phyloP scores from a whole-genome alignment of 2,797 vertebrate species.

The Myiotriccus ornatus region DNA sequence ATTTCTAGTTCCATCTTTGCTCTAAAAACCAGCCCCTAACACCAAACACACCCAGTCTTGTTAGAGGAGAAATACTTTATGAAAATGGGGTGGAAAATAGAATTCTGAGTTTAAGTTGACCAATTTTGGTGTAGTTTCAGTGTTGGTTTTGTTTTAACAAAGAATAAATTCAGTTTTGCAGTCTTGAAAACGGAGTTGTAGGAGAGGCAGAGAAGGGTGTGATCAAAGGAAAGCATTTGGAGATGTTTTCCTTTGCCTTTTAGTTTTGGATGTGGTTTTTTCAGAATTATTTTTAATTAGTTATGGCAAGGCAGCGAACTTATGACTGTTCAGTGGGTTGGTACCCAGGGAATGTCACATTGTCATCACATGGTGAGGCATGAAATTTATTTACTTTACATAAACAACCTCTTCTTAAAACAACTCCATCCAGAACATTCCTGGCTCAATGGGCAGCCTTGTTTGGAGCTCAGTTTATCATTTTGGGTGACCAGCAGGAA shows the following conservation, averaged over 20 bases:
- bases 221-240: not conserved
- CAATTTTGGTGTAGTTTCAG: not conserved
- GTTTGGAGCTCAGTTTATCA: conserved; percentile 64
- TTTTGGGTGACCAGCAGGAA: conserved; percentile 67
- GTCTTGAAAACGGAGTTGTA: not conserved
- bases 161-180: not conserved
- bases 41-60: not conserved
- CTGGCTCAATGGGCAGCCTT: conserved; percentile 78
- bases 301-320: conserved; percentile 80
- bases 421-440: conserved; percentile 81
- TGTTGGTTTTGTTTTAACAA: not conserved
- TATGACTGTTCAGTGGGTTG: conserved; percentile 80
- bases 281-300: conserved; percentile 93
- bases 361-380: conserved; percentile 91
- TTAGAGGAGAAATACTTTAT: not conserved
- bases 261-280: conserved; percentile 84
- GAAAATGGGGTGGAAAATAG: not conserved
- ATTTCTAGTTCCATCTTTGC: not conserved
- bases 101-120: not conserved
- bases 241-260: conserved; percentile 74
- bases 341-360: conserved; percentile 89
- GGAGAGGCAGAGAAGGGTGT: not conserved
- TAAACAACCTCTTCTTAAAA: conserved; percentile 84
- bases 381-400: conserved; percentile 92
- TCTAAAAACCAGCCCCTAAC: not conserved